A percentile compares a stretch with the other conserved stretches of the same genome.
These are phyloP conservation scores for Fragum sueziense DNA, from an alignment of 2,888 invertebrate genomes.

Conservation along the genomic window DNA sequence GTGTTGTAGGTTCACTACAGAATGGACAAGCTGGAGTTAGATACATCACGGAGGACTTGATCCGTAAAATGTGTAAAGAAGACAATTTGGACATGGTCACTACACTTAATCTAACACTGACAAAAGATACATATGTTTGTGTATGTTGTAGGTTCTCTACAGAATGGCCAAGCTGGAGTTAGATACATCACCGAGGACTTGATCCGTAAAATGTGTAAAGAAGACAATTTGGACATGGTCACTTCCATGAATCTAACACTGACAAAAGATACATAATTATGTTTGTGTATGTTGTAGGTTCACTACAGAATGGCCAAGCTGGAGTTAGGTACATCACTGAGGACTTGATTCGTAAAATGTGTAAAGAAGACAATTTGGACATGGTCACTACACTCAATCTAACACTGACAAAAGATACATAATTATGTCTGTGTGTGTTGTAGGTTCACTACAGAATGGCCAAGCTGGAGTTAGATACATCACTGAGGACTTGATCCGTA, in stretches of 20 bases:
- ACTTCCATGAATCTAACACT: constrained; percentile 79
- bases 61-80: constrained; percentile 77
- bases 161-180: constrained; percentile 72
- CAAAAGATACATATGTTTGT: constrained; percentile 61
- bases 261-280: no score
- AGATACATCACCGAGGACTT: constrained; percentile 81
- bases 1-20: constrained; percentile 9
- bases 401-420: constrained; percentile 77
- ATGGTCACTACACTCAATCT: constrained; percentile 78
- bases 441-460: no score
- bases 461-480: constrained; percentile 67
- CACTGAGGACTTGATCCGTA: constrained; percentile 79
- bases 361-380: constrained; percentile 77
- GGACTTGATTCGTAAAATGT: constrained; percentile 77
- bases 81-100: constrained; percentile 76
- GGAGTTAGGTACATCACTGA: constrained; percentile 81
- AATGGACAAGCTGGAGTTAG: constrained; percentile 75
- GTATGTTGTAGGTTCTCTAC: not conserved
- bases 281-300: not conserved
- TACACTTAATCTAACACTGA: constrained; percentile 78
- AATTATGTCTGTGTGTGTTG: no score
- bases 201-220: constrained; percentile 76
- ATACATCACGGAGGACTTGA: constrained; percentile 80
- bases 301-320: constrained; percentile 56
- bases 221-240: constrained; percentile 76